phyloP scores from a whole-genome alignment of 2,113 vertebrate species.

The Scomber colias region DNA sequence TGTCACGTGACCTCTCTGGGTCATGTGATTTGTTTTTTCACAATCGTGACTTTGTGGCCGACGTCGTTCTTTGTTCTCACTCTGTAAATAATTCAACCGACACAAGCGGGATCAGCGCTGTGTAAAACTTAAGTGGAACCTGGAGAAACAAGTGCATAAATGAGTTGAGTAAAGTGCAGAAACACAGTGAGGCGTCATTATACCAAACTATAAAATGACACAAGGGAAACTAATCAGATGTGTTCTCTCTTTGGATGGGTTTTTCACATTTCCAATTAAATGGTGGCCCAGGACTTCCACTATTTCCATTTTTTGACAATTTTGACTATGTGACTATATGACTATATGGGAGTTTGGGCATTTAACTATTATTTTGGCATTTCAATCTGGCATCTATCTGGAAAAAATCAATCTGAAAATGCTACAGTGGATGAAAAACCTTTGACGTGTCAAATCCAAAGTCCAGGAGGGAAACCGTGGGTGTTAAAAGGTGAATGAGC shows the following conservation, averaged over 20 bases:
- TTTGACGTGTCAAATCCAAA: background rate
- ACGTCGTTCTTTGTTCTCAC: background rate
- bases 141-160: background rate
- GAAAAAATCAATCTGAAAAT: slow-evolving; percentile 13
- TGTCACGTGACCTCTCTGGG: slow-evolving; percentile 15
- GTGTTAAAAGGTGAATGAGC: slow-evolving; percentile 11
- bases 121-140: background rate
- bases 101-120: background rate
- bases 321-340: too few relatives aligned
- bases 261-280: background rate
- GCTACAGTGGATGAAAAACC: background rate
- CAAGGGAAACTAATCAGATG: background rate
- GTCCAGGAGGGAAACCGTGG: slow-evolving; percentile 5
- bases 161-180: background rate
- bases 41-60: slow-evolving; percentile 3
- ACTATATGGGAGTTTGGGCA: background rate
- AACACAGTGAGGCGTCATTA: background rate
- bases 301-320: too few relatives aligned
- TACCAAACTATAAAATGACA: background rate
- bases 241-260: background rate
- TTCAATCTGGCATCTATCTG: background rate
- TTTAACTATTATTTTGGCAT: background rate
- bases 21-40: slow-evolving; percentile 39
- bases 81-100: slow-evolving; percentile 15
- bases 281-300: background rate